Conservation (phyloP, 2,888 invertebrate genomes). For the Gymnoscelis rufifasciata region DNA sequence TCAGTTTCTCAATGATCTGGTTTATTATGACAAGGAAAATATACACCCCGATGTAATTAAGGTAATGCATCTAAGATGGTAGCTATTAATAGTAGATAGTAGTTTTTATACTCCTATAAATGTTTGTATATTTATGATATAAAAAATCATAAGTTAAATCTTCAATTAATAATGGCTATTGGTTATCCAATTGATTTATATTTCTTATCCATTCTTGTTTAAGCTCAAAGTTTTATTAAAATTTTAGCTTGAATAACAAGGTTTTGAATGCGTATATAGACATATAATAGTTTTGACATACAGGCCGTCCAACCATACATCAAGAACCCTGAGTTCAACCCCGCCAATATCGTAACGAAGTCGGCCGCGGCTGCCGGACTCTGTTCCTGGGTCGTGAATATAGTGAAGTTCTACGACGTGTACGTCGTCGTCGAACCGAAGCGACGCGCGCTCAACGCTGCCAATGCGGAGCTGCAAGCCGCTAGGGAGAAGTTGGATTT, state of each 20-base stretch:
- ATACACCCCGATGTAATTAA: conserved; percentile 93
- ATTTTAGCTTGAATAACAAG: too few relatives aligned
- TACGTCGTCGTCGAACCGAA: conserved; percentile 96
- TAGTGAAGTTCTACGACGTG: conserved; percentile 92
- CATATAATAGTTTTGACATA: conserved; percentile 17
- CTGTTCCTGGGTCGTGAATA: conserved; percentile 97
- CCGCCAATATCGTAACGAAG: conserved; percentile 90
- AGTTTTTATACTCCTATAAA: too few relatives aligned
- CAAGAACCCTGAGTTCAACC: conserved; percentile 87
- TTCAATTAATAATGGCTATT: too few relatives aligned
- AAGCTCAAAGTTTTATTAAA: too few relatives aligned
- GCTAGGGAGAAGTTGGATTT: conserved; percentile 89
- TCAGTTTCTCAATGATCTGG: conserved; percentile 88
- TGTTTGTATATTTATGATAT: too few relatives aligned
- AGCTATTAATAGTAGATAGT: too few relatives aligned
- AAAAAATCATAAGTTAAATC: too few relatives aligned
- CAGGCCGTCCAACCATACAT: conserved; percentile 79
- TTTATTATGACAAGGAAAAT: conserved; percentile 95
- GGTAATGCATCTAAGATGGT: too few relatives aligned
- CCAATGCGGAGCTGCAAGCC: conserved; percentile 89
- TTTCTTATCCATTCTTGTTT: too few relatives aligned
- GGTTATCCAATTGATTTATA: too few relatives aligned
- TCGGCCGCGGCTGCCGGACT: conserved; percentile 95
- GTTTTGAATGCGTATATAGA: too few relatives aligned
- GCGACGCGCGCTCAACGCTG: conserved; percentile 89